Evolutionary conservation across 2,113 vertebrate species (phyloP).

Genomic region (Aphyosemion australe): DNA sequence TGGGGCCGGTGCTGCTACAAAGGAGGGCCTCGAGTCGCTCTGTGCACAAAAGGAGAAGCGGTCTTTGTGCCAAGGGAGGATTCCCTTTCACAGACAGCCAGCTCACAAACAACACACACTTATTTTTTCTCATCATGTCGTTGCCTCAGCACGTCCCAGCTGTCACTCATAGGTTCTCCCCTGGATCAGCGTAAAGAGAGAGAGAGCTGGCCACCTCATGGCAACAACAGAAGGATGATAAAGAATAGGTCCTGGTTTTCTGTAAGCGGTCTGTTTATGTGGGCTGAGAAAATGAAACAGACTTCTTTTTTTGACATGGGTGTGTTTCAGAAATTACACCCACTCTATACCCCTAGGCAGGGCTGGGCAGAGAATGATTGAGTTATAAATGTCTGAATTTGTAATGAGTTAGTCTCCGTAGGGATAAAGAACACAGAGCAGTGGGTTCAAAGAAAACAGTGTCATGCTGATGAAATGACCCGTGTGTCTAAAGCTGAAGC

Average conservation of each 20-base stretch:
- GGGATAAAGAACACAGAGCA: neutral
- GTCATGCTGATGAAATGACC: constrained; percentile 7
- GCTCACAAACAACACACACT: constrained; percentile 31
- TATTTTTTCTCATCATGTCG: constrained; percentile 27
- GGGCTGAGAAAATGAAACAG: constrained; percentile 17
- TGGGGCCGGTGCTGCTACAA: constrained; percentile 21
- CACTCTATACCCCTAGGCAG: constrained; percentile 18
- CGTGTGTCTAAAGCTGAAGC: neutral
- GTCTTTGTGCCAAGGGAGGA: constrained; percentile 56
- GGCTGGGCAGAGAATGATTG: constrained; percentile 12
- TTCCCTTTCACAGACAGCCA: constrained; percentile 56
- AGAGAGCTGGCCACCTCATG: neutral
- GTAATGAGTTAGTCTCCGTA: too few species aligned
- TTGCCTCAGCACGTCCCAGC: constrained; percentile 40
- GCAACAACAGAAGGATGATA: constrained; percentile 2
- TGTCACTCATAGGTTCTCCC: constrained; percentile 39
- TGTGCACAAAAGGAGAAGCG: constrained; percentile 75
- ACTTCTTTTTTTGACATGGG: constrained; percentile 30
- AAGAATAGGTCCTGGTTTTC: neutral
- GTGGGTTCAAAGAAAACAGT: neutral
- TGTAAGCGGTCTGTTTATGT: constrained; percentile 38
- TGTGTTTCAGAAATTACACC: constrained; percentile 35
- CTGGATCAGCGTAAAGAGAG: constrained; percentile 15
- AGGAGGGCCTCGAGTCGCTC: constrained; percentile 69
- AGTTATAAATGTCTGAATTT: constrained; percentile 3